These are phyloP conservation scores for Taxidea taxus DNA, from an alignment of 2,113 vertebrate genomes.

Conservation along the genomic window DNA sequence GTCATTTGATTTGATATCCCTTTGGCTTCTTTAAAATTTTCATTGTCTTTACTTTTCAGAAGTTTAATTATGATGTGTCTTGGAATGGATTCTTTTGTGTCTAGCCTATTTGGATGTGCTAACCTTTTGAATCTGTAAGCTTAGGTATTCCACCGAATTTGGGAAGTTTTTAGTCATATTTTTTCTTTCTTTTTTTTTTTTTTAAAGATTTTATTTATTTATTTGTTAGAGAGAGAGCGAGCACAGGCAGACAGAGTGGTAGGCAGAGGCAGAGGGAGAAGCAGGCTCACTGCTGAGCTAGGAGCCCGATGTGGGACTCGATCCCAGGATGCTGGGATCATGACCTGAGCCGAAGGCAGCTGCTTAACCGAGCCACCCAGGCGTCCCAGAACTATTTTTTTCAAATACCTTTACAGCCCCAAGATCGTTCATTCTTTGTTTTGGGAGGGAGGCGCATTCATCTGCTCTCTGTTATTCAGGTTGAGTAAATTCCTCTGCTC, in stretches of 20 bases:
- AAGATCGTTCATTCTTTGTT: neutral
- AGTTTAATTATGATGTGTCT: neutral
- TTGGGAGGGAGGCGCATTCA: rapidly evolving
- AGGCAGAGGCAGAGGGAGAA: no score
- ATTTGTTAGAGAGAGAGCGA: no score
- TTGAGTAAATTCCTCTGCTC: neutral
- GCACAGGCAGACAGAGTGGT: no score
- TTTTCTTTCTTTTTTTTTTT: no score
- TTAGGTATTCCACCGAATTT: neutral
- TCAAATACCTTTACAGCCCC: neutral
- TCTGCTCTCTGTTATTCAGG: neutral
- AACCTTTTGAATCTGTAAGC: neutral
- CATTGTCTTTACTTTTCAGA: neutral
- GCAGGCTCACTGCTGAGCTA: no score
- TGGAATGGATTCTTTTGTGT: neutral
- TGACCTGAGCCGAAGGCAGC: no score
- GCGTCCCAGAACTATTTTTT: no score
- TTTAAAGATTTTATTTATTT: no score
- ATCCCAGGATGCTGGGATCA: no score
- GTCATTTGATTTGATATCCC: neutral
- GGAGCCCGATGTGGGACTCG: no score
- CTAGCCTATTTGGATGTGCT: neutral
- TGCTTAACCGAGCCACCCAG: no score
- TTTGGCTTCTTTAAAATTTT: neutral
- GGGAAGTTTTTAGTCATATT: neutral